Evolutionary conservation across 2,113 vertebrate species (phyloP).

Genomic region (Cynoglossus semilaevis): DNA sequence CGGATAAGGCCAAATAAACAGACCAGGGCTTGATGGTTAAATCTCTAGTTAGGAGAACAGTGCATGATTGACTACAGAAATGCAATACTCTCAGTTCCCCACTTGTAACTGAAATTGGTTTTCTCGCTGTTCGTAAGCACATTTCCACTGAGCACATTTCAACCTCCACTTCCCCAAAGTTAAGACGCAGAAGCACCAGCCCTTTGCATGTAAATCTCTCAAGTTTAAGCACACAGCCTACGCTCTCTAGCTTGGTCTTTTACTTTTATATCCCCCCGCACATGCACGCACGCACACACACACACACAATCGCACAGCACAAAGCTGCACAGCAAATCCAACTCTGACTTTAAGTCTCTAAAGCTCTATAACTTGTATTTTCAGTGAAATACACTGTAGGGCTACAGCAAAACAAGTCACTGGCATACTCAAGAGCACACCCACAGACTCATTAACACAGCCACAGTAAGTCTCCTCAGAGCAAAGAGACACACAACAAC

Average conservation of each 20-base stretch:
- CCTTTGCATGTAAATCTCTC: slow-evolving; percentile 71
- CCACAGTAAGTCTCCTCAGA: slow-evolving; percentile 6
- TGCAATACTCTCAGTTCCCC: slow-evolving; percentile 58
- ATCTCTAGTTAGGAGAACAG: slow-evolving; percentile 55
- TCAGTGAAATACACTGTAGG: slow-evolving; percentile 44
- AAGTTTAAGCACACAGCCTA: slow-evolving; percentile 68
- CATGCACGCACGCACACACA: slow-evolving; percentile 18
- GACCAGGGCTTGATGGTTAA: slow-evolving; percentile 30
- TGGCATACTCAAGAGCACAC: slow-evolving; percentile 25
- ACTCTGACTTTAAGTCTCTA: slow-evolving; percentile 49
- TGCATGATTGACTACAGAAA: slow-evolving; percentile 51
- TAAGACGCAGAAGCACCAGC: slow-evolving; percentile 67
- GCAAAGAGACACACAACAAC: slow-evolving; percentile 22
- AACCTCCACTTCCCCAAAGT: slow-evolving; percentile 70
- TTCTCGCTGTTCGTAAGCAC: slow-evolving; percentile 66
- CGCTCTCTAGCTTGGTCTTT: slow-evolving; percentile 50
- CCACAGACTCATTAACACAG: slow-evolving; percentile 14
- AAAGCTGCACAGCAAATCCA: slow-evolving; percentile 58
- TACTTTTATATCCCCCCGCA: slow-evolving; percentile 27
- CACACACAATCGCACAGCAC: slow-evolving; percentile 22
- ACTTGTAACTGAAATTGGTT: slow-evolving; percentile 72
- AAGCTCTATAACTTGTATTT: slow-evolving; percentile 53
- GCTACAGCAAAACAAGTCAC: slow-evolving; percentile 41
- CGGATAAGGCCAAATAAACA: slow-evolving; percentile 40
- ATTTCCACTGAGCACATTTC: slow-evolving; percentile 71